Conservation (phyloP, 2,113 vertebrate species). For the Gulo gulo region DNA sequence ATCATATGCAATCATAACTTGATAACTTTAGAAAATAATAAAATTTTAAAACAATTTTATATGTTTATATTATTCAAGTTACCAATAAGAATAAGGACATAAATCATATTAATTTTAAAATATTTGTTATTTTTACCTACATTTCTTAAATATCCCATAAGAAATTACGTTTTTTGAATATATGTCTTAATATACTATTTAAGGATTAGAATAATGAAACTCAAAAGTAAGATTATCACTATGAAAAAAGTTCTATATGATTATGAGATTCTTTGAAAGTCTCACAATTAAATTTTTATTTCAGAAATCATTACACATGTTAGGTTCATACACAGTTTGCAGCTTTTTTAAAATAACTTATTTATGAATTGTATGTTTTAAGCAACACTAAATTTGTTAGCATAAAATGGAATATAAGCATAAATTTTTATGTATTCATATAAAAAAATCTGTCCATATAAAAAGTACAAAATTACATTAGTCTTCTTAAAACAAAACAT, state of each 20-base stretch:
- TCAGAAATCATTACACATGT: neutral
- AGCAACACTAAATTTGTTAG: neutral
- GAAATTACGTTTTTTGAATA: neutral
- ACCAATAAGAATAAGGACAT: neutral
- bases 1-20: neutral
- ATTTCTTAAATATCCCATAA: neutral
- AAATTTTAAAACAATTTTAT: slow-evolving; percentile 15
- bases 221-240: neutral
- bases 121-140: neutral
- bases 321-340: neutral
- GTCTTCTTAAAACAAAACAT: neutral
- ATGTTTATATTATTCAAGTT: slow-evolving; percentile 43
- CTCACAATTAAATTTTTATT: slow-evolving; percentile 42
- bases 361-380: neutral
- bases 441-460: neutral
- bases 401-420: slow-evolving; percentile 24
- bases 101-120: slow-evolving; percentile 33
- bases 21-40: slow-evolving; percentile 14
- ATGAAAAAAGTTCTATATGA: neutral
- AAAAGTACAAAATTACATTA: slow-evolving; percentile 34
- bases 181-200: neutral
- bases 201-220: neutral
- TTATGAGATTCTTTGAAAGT: neutral
- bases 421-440: neutral
- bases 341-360: neutral